Evolutionary conservation across 92 coral and sea anemone species (phyloP).

Genomic region (Actinernus sp.): DNA sequence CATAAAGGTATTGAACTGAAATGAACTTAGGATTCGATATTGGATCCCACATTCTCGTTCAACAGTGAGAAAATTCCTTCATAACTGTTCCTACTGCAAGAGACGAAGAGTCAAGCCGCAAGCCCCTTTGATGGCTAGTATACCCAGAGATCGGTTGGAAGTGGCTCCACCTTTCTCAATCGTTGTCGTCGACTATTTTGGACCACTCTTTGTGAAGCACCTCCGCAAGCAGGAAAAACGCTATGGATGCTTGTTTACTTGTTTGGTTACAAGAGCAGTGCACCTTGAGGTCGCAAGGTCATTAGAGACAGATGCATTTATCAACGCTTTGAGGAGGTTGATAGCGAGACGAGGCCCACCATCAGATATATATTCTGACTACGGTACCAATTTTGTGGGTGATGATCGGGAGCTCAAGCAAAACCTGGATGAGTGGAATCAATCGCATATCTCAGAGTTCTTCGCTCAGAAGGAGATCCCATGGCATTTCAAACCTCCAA

Average conservation of each 20-base stretch:
- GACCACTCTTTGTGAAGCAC: too few species aligned
- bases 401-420: too few species aligned
- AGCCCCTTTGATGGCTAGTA: constrained; percentile 27
- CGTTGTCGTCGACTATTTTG: constrained; percentile 40
- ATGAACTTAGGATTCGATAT: constrained; percentile 8
- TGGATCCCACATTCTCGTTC: too few species aligned
- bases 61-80: too few species aligned
- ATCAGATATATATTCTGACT: constrained; percentile 40
- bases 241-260: too few species aligned
- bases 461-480: constrained; percentile 18
- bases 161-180: constrained; percentile 37
- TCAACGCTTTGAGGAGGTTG: constrained; percentile 27
- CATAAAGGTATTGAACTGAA: constrained; percentile 12
- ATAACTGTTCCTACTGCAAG: constrained; percentile 21
- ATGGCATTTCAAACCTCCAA: constrained; percentile 21
- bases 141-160: constrained; percentile 27
- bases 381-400: constrained; percentile 29
- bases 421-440: too few species aligned
- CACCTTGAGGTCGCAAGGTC: too few species aligned
- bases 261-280: too few species aligned
- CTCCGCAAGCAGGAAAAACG: too few species aligned
- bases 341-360: constrained; percentile 47
- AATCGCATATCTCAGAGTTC: constrained; percentile 3
- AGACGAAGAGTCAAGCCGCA: constrained; percentile 15
- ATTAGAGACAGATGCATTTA: too few species aligned